A percentile compares a stretch with the other conserved stretches of the same genome.
Evolutionary conservation across 2,113 vertebrate genomes (phyloP).

Genomic region (Ovibos moschatus): DNA sequence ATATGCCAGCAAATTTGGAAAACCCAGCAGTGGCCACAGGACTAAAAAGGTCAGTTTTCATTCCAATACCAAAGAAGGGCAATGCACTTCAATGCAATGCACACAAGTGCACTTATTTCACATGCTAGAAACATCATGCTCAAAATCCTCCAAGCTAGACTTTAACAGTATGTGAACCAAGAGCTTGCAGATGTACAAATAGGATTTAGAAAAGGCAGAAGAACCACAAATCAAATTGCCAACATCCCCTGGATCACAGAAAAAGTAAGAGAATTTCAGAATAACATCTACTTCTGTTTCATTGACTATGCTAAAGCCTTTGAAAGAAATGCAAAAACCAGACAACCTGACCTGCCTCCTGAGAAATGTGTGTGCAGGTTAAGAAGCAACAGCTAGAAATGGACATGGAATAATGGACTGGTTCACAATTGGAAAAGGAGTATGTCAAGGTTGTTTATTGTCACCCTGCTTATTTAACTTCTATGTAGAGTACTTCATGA

Average conservation of each 20-base stretch:
- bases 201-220: not conserved
- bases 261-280: not conserved
- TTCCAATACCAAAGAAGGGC: not conserved
- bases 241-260: not conserved
- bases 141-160: not conserved
- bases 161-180: not conserved
- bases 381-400: not conserved
- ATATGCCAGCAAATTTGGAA: not conserved
- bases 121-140: not conserved
- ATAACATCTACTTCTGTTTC: not conserved
- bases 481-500: not conserved
- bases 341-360: not conserved
- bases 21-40: not conserved
- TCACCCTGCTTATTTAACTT: not conserved
- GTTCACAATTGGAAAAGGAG: not conserved
- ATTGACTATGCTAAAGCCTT: not conserved
- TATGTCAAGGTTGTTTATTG: not conserved
- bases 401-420: not conserved
- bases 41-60: not conserved
- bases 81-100: not conserved
- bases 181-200: not conserved
- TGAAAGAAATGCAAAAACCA: not conserved
- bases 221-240: not conserved
- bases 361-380: not conserved
- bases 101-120: not conserved